Conservation (phyloP, 2,888 invertebrate genomes). For the Epinotia brunnichana region DNA sequence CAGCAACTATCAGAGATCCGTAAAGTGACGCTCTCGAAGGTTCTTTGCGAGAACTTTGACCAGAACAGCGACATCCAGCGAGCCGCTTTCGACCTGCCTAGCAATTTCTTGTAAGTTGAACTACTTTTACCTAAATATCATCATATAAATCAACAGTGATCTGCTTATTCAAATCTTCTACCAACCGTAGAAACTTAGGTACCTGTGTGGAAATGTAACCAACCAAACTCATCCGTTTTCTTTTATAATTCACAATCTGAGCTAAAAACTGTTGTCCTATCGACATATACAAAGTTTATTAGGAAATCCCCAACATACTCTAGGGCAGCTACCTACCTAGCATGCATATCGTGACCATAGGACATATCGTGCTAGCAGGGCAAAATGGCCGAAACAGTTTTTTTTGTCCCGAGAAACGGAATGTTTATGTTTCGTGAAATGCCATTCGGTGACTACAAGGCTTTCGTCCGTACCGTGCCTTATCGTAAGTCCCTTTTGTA, state of each 20-base stretch:
- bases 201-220: background rate
- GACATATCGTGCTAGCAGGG: too few relatives aligned
- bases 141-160: background rate
- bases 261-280: too few relatives aligned
- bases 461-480: too few relatives aligned
- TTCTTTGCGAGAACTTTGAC: conserved; percentile 96
- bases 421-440: too few relatives aligned
- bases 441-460: too few relatives aligned
- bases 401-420: too few relatives aligned
- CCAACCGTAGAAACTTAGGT: background rate
- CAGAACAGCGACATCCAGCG: conserved; percentile 93
- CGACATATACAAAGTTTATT: too few relatives aligned
- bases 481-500: too few relatives aligned
- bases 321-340: too few relatives aligned
- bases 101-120: conserved; percentile 89
- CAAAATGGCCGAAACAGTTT: too few relatives aligned
- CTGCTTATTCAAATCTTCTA: background rate
- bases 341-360: too few relatives aligned
- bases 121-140: background rate
- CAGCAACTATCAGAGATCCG: conserved; percentile 94
- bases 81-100: conserved; percentile 94
- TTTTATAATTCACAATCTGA: background rate
- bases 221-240: background rate
- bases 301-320: background rate
- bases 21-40: conserved; percentile 92